phyloP scores from a whole-genome alignment of 2,797 vertebrate species.

The Toxotes lorentzi region DNA sequence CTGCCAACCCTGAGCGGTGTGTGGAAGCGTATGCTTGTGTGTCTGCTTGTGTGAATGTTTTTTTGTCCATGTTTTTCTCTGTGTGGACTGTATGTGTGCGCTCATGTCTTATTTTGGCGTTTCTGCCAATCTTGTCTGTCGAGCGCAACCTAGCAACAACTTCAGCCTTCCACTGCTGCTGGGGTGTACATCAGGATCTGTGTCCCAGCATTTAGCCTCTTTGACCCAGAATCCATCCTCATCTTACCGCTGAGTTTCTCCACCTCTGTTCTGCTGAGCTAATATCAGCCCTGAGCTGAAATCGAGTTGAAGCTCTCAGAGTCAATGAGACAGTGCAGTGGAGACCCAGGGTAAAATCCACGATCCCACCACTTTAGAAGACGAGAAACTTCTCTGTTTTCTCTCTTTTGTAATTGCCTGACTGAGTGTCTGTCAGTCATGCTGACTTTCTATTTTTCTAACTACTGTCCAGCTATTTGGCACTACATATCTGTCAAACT shows the following conservation, averaged over 20 bases:
- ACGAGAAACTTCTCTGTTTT: conserved; percentile 31
- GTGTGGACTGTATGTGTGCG: background rate
- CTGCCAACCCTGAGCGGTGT: conserved; percentile 28
- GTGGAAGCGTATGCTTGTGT: conserved; percentile 6
- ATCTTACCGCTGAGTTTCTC: conserved; percentile 52
- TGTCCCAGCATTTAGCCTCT: conserved; percentile 63
- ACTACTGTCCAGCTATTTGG: conserved; percentile 11
- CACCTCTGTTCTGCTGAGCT: conserved; percentile 44
- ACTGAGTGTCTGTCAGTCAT: conserved; percentile 36
- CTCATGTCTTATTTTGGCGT: conserved; percentile 25
- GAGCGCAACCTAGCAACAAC: conserved; percentile 46
- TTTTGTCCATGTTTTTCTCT: background rate
- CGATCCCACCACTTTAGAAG: conserved; percentile 20
- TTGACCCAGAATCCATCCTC: conserved; percentile 62
- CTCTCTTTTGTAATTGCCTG: conserved; percentile 50
- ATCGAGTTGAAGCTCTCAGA: conserved; percentile 56
- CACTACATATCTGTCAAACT: background rate
- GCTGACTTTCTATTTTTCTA: conserved; percentile 25
- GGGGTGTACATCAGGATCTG: conserved; percentile 39
- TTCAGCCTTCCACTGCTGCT: conserved; percentile 18
- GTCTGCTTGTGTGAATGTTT: background rate
- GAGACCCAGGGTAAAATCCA: conserved; percentile 46
- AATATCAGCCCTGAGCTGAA: conserved; percentile 52
- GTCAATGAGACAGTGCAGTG: conserved; percentile 57
- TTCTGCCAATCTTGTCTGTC: conserved; percentile 4